A percentile compares a stretch with the other conserved stretches of the same genome.
Evolutionary conservation across 1,140 invertebrate genomes (phyloP).

Genomic region (Tetragnatha versicolor): DNA sequence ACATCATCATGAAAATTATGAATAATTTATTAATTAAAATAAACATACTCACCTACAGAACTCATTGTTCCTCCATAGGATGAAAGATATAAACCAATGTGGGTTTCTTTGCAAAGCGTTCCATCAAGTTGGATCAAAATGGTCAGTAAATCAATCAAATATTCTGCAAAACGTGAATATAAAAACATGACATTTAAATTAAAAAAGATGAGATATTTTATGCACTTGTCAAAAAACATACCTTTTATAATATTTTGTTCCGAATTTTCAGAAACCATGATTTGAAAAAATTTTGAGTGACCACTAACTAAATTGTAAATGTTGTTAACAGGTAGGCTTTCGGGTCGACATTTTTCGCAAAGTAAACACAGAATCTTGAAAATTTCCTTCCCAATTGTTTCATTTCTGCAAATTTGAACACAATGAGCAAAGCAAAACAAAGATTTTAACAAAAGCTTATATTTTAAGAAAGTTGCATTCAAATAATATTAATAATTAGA

Average conservation of each 20-base stretch:
- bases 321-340: neutral
- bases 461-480: neutral
- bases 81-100: conserved; percentile 17
- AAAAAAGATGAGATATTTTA: neutral
- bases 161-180: neutral
- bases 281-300: conserved; percentile 28
- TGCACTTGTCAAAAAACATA: neutral
- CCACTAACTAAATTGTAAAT: conserved; percentile 34
- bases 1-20: no score
- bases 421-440: no score
- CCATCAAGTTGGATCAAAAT: conserved; percentile 21
- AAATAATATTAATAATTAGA: neutral
- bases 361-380: neutral
- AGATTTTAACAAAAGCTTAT: no score
- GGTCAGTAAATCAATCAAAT: conserved; percentile 17
- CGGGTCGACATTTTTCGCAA: conserved; percentile 10
- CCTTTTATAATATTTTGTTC: conserved; percentile 29
- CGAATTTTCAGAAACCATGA: conserved; percentile 7
- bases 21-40: no score
- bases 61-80: conserved; percentile 31
- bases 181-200: neutral
- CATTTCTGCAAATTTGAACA: no score
- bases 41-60: conserved; percentile 13
- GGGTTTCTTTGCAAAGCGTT: conserved; percentile 36
- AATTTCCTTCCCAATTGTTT: conserved; percentile 13